A percentile compares a stretch with the other conserved stretches of the same genome.
Evolutionary conservation across 2,888 invertebrate genomes (phyloP).

Genomic region (Furcula furcula): DNA sequence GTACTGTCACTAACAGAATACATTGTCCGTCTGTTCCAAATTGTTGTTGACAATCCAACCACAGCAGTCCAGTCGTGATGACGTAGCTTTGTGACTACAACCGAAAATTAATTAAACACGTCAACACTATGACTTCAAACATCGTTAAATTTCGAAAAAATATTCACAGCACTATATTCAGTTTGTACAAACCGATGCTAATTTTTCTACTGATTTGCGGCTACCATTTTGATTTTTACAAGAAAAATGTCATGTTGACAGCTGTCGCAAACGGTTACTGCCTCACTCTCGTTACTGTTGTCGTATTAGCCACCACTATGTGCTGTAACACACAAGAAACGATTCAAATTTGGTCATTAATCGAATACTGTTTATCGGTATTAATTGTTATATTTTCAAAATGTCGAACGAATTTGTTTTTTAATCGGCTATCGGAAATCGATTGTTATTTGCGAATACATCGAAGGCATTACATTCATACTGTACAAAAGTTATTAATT

Average conservation of each 20-base stretch:
- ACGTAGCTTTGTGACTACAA: conserved; percentile 39
- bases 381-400: conserved; percentile 41
- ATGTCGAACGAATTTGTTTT: conserved; percentile 42
- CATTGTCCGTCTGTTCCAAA: conserved; percentile 37
- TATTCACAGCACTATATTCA: conserved; percentile 17
- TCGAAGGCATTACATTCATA: conserved; percentile 33
- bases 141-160: conserved; percentile 17
- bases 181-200: conserved; percentile 44
- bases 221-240: conserved; percentile 53
- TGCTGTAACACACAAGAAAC: conserved; percentile 43
- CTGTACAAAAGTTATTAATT: conserved; percentile 34
- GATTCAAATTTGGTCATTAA: conserved; percentile 50
- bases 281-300: conserved; percentile 32
- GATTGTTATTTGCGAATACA: conserved; percentile 54
- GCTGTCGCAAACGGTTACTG: conserved; percentile 41
- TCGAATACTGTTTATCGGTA: conserved; percentile 52
- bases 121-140: conserved; percentile 32
- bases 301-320: conserved; percentile 36
- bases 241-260: conserved; percentile 28
- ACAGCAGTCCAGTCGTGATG: conserved; percentile 31
- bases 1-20: conserved; percentile 15
- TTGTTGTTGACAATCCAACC: conserved; percentile 47
- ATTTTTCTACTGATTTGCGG: conserved; percentile 52
- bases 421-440: conserved; percentile 38
- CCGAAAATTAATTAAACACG: conserved; percentile 27